Base-by-base conservation (phyloP, 2,797 vertebrate genomes). In the Chelmon rostratus region DNA sequence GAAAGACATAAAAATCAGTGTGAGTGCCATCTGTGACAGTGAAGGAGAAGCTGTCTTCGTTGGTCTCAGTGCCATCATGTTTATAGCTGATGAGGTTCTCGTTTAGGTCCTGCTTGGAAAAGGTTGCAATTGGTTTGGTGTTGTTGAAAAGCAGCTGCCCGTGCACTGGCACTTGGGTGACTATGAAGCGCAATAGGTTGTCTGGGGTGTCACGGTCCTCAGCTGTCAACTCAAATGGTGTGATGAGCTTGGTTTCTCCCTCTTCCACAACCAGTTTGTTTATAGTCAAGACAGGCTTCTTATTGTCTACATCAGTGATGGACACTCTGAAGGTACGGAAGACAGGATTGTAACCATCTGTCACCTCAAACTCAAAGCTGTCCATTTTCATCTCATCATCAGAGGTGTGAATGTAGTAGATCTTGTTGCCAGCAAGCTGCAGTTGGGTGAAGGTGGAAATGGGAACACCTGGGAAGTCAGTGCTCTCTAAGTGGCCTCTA, bases 331-430 rank as follows among this genome's bases (percentile, higher is more conserved):
- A 97, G 21, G 95, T 97, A 44, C 92, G 90, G 80, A 96, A 96
- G 16, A 96, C 92, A 2, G 95, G 95, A 78, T 96, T 97, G 91
- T 95, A 96, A 35, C 95, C 96, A 58, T 96, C 95, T 49, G 96
- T 97, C 70, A 97, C 96, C 86, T 96, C 96, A 89, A 97, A 96
- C 88, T 97, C 97, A 92, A 98, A 97, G 76, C 95, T 96, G 84
- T 97, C 96, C 94, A 96, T 96, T 89, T 97, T 97, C 83, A 96
- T 91, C 83, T 97, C 96, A 80, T 97, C 96, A 21, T 97, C 94
- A 8, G 96, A 96, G 31, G 96, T 96, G 68, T 95, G 95, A 76
- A 97, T 96, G 77, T 97, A 97, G 87, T 96, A 96, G 82, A 97
- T 91, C 90, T 97, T 97, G 91, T 97, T 96, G 50, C 96, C 96